Evolutionary conservation across 2,113 vertebrate species (phyloP), one percentile per base, ranked within the genome.

Genomic region (Psittacula cyanocephala): DNA sequence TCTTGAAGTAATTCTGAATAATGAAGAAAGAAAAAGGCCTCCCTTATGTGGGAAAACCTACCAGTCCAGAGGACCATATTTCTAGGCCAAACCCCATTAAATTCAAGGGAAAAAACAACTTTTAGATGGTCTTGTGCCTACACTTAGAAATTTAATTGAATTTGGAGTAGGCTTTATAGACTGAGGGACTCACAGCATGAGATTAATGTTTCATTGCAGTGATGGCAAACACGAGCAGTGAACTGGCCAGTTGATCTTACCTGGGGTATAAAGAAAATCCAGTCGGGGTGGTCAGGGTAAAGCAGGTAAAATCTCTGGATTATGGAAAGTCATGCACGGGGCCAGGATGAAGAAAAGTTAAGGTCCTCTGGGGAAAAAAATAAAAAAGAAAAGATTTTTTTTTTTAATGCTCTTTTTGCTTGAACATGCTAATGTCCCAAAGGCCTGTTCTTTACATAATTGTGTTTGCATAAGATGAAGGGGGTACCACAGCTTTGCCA

Each of bases 51-150:
- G 70, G 64, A 80, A 89, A 94, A 93, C 75, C 82, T 92, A 55
- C n/a, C 44, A 87, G 55, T 64, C 69, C 69, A 96, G 72, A 85
- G 47, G 59, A 93, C n/a, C 52, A 63, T 8, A 22, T 77, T 87
- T 89, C 67, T 86, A 83, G 80, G 77, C 95, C 96, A 97, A 96
- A 96, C 7, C 27, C 46, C 72, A 88, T 96, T 95, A 95, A 96
- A 96, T 89, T 63, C 39, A 92, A 89, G 86, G 44, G 67, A 89
- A 95, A 59, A 96, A 95, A 37, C 75, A 96, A 86, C 81, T 92
- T 96, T 93, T 67, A 74, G 63, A 95, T 96, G 96, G 96, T 92
- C 49, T 86, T 79, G 75, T 94, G 92, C 97, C 96, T 96, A 83
- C 83, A 47, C 44, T 87, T 64, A 46, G 71, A 89, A 94, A 95